phyloP scores from a whole-genome alignment of 2,888 invertebrate genomes.

The Tryphoninae sp. region DNA sequence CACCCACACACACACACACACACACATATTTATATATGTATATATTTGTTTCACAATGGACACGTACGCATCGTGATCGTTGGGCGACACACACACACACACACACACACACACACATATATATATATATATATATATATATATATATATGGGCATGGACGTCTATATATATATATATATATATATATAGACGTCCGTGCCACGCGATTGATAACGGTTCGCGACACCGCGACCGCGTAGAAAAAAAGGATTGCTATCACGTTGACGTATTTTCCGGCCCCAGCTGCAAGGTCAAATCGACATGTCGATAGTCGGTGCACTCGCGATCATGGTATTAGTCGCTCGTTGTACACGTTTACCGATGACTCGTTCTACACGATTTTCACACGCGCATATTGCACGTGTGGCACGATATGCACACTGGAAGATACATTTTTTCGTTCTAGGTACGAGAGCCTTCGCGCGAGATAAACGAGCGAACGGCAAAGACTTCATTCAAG shows the following conservation, averaged over 20 bases:
- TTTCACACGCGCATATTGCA: neutral
- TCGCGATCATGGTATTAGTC: constrained; percentile 25
- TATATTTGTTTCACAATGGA: neutral
- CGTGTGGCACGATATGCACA: neutral
- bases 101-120: neutral
- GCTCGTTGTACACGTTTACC: constrained; percentile 21
- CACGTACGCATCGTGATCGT: neutral
- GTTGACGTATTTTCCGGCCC: constrained; percentile 54
- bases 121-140: neutral
- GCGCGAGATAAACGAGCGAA: neutral
- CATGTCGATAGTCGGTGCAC: constrained; percentile 41
- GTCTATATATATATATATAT: neutral
- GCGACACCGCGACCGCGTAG: constrained; percentile 31
- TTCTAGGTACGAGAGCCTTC: neutral
- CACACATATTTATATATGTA: neutral
- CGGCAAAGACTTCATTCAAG: constrained; percentile 24
- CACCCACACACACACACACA: neutral
- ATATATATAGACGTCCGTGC: constrained; percentile 38
- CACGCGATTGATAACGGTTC: constrained; percentile 70
- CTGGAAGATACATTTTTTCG: constrained; percentile 9
- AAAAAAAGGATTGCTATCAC: constrained; percentile 47
- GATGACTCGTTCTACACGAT: constrained; percentile 34
- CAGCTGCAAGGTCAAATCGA: constrained; percentile 54
- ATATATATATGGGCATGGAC: neutral
- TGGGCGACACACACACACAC: neutral